Evolutionary conservation across 2,888 invertebrate species (phyloP).

Genomic region (Gymnoscelis rufifasciata): DNA sequence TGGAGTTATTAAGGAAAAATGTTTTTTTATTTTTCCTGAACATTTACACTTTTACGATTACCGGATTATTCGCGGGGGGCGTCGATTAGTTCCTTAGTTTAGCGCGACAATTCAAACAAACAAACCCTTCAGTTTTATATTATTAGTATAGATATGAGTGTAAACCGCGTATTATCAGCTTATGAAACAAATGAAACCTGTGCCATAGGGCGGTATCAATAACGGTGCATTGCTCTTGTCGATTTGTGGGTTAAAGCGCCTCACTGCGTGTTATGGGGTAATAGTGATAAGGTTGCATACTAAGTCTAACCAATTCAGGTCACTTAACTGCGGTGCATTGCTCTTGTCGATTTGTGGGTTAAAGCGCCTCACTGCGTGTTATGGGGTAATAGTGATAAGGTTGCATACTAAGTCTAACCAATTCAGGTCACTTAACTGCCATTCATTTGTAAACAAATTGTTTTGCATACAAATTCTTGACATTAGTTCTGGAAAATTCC

Average conservation of each 20-base stretch:
- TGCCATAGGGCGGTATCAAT: conserved; percentile 13
- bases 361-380: not conserved
- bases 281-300: not conserved
- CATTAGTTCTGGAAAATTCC: not conserved
- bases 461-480: not conserved
- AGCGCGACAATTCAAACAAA: too few species aligned
- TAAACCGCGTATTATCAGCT: conserved; percentile 29
- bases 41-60: too few species aligned
- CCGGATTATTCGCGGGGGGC: too few species aligned
- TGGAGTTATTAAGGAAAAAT: too few species aligned
- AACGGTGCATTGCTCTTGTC: not conserved
- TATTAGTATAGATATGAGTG: too few species aligned
- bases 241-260: too few species aligned
- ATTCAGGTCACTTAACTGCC: not conserved
- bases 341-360: not conserved
- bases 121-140: too few species aligned
- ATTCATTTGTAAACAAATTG: conserved; percentile 2
- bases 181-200: conserved; percentile 34
- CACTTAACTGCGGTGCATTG: conserved; percentile 1
- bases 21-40: too few species aligned
- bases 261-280: not conserved
- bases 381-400: not conserved
- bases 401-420: not conserved
- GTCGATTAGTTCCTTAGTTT: too few species aligned
- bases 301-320: not conserved